Base-by-base conservation (phyloP, 2,113 vertebrate genomes). In the Neotoma lepida region DNA sequence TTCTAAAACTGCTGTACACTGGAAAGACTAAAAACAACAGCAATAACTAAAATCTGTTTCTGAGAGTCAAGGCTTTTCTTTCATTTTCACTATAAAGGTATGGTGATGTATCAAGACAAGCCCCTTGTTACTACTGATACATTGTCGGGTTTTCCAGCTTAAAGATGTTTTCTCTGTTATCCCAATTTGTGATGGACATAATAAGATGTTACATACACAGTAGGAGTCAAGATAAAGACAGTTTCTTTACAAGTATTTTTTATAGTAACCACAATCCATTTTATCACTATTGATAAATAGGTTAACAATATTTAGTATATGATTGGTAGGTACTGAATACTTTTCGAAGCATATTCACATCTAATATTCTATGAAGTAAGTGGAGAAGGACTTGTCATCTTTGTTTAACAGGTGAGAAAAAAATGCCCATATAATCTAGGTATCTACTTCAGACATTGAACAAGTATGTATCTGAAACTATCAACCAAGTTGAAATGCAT, bases 401-500 rank as follows among this genome's bases (percentile, higher is more conserved):
- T 14, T 30, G 8, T 84, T 94, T 89, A 35, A 94, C 28, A 91
- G 17, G 80, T 93, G 15, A 95, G 51, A 39, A 63, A 93, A 94
- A 70, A 70, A 61, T 35, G n/a, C 39, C 3, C 7, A 84, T 63
- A 89, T 13, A 78, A 82, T 91, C 9, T 49, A 73, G 63, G 71
- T 94, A 81, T 88, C 4, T 73, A 68, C 56, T 68, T n/a, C 51
- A 90, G 12, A 63, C 80, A 70, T 88, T 78, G 74, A 70, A 56
- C 71, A 91, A 86, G 26, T 64, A 18, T n/a, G 66, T 73, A 54
- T 24, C 2, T 92, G 14, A 80, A 4, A 56, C 4, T 64, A 91
- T 78, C 78, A 68, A 2, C 24, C 61, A 66, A 80, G 28, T 35
- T 86, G 41, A 91, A 39, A 86, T 39, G 6, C 10, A 92, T 94